A percentile compares a stretch with the other conserved stretches of the same genome.
Conservation (phyloP, 2,797 vertebrate genomes). For the Capromys pilorides region DNA sequence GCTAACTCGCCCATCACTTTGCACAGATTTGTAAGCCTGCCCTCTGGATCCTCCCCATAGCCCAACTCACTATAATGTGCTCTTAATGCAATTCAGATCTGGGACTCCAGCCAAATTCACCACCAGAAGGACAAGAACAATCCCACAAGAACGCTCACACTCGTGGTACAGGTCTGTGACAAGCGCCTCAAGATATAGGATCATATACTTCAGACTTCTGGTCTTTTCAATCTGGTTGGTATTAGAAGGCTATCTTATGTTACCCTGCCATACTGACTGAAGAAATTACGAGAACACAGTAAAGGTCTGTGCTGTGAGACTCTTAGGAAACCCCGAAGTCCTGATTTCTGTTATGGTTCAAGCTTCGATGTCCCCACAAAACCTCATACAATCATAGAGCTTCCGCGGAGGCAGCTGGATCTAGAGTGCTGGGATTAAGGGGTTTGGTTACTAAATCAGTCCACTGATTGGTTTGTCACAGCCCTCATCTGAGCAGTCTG, state of each 20-base stretch:
- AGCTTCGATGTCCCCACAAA: background rate
- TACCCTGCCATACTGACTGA: background rate
- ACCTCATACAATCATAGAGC: background rate
- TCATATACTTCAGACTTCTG: background rate
- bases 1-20: background rate
- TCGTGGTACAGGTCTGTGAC: rapidly evolving
- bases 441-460: background rate
- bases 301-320: background rate
- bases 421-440: background rate
- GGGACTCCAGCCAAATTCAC: conserved; percentile 34
- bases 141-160: background rate
- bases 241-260: background rate
- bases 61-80: background rate
- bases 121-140: conserved; percentile 19
- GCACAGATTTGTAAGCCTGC: conserved; percentile 44
- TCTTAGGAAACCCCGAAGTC: background rate
- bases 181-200: background rate
- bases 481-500: background rate
- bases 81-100: conserved; percentile 55
- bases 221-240: background rate
- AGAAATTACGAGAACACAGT: background rate
- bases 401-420: background rate
- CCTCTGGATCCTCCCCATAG: background rate
- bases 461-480: background rate
- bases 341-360: background rate